Evolutionary conservation across 2,113 vertebrate genomes (phyloP).

Genomic region (Pygoscelis antarcticus): DNA sequence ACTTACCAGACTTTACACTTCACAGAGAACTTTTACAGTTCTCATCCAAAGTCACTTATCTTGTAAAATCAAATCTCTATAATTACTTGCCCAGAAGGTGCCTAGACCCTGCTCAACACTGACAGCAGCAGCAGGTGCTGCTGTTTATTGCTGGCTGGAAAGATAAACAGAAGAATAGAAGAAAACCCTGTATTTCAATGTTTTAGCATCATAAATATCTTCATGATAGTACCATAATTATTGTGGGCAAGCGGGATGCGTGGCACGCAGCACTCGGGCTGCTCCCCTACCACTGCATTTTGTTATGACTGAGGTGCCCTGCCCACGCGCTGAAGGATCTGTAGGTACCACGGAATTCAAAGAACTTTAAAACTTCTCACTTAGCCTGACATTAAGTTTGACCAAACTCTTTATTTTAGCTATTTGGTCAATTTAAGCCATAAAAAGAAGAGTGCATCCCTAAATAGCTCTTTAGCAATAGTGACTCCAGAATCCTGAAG

Average conservation of each 20-base stretch:
- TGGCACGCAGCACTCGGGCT: fast-evolving
- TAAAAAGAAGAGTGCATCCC: fast-evolving
- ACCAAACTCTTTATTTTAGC: not conserved
- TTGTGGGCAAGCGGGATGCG: fast-evolving
- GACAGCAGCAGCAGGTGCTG: not conserved
- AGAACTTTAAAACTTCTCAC: no score
- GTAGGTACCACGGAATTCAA: fast-evolving
- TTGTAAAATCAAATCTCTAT: not conserved
- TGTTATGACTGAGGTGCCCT: fast-evolving
- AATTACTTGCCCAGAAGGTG: not conserved
- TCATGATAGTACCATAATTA: fast-evolving
- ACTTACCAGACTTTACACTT: fast-evolving
- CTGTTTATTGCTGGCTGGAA: not conserved
- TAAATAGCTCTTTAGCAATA: fast-evolving
- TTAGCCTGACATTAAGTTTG: no score
- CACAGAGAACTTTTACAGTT: not conserved
- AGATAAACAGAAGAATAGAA: not conserved
- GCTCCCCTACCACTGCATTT: fast-evolving
- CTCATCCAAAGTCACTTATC: not conserved
- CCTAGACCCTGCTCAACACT: not conserved
- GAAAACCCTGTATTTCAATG: not conserved
- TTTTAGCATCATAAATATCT: not conserved
- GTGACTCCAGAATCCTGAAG: fast-evolving
- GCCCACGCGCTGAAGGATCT: fast-evolving
- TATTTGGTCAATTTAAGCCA: not conserved